Base-by-base conservation (phyloP, 1,140 invertebrate species). In the Anastrepha obliqua region DNA sequence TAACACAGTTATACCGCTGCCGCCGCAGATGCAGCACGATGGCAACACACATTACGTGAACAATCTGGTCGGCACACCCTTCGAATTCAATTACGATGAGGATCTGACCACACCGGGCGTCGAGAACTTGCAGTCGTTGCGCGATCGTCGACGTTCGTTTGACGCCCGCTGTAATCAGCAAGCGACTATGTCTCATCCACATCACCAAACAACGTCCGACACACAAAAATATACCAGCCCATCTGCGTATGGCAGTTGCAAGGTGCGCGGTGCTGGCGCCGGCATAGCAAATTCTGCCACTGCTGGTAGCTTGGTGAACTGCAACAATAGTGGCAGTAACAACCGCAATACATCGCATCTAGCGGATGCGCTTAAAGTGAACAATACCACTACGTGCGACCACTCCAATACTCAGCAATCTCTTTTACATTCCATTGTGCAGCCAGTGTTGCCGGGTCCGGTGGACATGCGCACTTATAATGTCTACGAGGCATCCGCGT, bases 391-490 rank as follows among this genome's bases (percentile, higher is more conserved):
- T 89, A 86, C 88, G 89, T 89, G 87, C 44, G 85, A 90, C 81
- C 89, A 88, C 39, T 89, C 74, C 47, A 81, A 42, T 29, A 81
- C 42, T 9, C 85, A 86, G 88, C 87, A 88, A 65, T 87, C 87
- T 9, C 86, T 85, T 89, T 90, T 78, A 91, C 93, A 89, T 91
- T 93, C 89, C 90, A 87, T 89, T 91, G 96, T 97, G 2, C 94
- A 95, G 89, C 96, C 97, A 0, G 94, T 97, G 20, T 90, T 97
- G 67, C 97, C 97, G 2, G 97, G 97, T 2, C 97, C 97, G 0
- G 97, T 98, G 2, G 97, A 98, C 93, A 97, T 97, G 97, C 94
- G 97, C 58, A 98, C 97, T 0, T 98, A 98, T 90, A 97, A 95
- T 90, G 93, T 92, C 70, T 95, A 93, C 90, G 95, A 95, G 92